These are phyloP conservation scores for Chymomyza caudatula DNA, from an alignment of 2,888 invertebrate genomes.

Conservation along the genomic window DNA sequence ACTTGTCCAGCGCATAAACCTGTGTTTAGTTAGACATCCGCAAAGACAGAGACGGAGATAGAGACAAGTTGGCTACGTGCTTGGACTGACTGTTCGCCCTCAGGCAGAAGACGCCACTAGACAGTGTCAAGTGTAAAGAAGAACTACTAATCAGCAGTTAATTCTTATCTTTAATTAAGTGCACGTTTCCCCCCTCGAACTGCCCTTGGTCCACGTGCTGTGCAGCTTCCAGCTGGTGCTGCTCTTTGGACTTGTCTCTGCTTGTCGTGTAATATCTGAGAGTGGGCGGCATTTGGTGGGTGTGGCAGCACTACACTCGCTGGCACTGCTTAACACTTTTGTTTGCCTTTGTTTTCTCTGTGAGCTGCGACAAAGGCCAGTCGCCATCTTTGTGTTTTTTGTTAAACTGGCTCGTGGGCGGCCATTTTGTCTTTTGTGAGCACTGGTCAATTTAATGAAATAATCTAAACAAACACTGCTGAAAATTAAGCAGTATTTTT, in stretches of 20 bases:
- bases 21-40: neutral
- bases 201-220: constrained; percentile 33
- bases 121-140: constrained; percentile 72
- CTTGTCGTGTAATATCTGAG: neutral
- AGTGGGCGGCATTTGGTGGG: neutral
- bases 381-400: neutral
- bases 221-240: constrained; percentile 31
- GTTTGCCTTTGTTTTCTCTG: constrained; percentile 44
- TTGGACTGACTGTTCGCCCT: constrained; percentile 40
- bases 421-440: neutral
- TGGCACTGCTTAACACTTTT: constrained; percentile 60
- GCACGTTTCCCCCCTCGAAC: constrained; percentile 69
- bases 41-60: neutral
- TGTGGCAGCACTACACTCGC: neutral
- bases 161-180: constrained; percentile 77
- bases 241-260: constrained; percentile 10
- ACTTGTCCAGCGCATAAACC: neutral
- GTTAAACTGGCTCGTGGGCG: neutral
- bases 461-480: constrained; percentile 71
- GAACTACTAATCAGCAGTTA: constrained; percentile 77
- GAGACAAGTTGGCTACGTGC: constrained; percentile 51
- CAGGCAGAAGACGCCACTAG: constrained; percentile 22
- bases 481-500: constrained; percentile 64
- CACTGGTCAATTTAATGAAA: constrained; percentile 69
- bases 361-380: neutral